A percentile compares a stretch with the other conserved stretches of the same genome.
Evolutionary conservation across 2,113 vertebrate species (phyloP).

Genomic region (Mirza zaza): DNA sequence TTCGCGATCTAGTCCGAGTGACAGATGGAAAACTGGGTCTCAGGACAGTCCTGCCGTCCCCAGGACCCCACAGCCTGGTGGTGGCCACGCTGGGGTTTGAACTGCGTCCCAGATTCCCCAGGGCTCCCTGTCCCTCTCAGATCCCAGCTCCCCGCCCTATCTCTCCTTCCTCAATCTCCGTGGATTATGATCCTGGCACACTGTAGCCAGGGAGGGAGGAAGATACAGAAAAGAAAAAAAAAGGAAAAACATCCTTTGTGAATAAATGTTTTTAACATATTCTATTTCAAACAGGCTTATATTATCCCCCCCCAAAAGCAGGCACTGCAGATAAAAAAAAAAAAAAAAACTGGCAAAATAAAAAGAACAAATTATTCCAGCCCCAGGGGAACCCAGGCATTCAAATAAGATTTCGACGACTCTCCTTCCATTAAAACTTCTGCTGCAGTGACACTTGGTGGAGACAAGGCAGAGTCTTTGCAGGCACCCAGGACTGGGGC

Average conservation of each 20-base stretch:
- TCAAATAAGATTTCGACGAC: constrained; percentile 75
- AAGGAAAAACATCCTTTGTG: neutral
- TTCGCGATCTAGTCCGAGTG: neutral
- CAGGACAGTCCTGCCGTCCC: neutral
- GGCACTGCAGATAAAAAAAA: constrained; percentile 64
- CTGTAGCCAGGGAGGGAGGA: neutral
- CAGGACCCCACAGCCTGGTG: accelerated
- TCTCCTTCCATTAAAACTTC: constrained; percentile 63
- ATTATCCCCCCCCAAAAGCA: neutral
- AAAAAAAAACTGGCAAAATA: constrained; percentile 59
- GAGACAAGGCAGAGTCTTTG: neutral
- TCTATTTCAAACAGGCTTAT: constrained; percentile 36
- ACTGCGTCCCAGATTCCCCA: neutral
- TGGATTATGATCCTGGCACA: neutral
- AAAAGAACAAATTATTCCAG: constrained; percentile 69
- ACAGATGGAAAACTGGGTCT: neutral
- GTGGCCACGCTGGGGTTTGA: accelerated
- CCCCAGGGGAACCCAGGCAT: constrained; percentile 59
- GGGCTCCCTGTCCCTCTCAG: neutral
- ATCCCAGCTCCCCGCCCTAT: neutral
- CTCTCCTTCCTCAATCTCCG: neutral
- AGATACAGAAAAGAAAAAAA: accelerated
- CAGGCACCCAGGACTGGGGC: accelerated
- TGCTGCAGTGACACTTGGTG: neutral
- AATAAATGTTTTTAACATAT: constrained; percentile 54